Evolutionary conservation across 2,797 vertebrate species (phyloP).

Genomic region (Takifugu rubripes): DNA sequence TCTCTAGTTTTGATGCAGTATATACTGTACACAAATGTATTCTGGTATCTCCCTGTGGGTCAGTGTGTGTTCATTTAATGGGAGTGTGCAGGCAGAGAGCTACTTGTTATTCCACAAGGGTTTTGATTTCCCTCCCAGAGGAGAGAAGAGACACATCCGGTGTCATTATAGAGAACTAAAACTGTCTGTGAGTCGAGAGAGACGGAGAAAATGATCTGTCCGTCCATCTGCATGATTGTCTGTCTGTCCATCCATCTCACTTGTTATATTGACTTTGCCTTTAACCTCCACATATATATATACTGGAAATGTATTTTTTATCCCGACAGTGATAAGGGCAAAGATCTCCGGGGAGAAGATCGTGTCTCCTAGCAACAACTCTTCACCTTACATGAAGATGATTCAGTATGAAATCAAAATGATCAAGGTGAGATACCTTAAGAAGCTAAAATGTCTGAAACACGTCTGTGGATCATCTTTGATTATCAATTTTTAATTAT

Average conservation of each 20-base stretch:
- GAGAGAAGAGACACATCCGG: conserved; percentile 60
- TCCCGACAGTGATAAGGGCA: conserved; percentile 84
- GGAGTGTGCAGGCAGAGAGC: conserved; percentile 44
- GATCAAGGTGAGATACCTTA: conserved; percentile 84
- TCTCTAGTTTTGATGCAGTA: conserved; percentile 1
- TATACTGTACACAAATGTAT: conserved; percentile 14
- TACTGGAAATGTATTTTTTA: conserved; percentile 1
- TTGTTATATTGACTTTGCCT: conserved; percentile 5
- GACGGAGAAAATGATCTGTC: conserved; percentile 10
- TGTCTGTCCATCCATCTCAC: not conserved
- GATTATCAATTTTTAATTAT: not conserved
- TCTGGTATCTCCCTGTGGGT: not conserved
- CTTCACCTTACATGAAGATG: conserved; percentile 84
- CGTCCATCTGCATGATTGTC: not conserved
- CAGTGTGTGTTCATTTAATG: conserved; percentile 26
- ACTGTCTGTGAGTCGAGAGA: conserved; percentile 28
- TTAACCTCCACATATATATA: not conserved
- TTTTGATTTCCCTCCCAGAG: conserved; percentile 65
- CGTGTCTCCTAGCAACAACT: conserved; percentile 81
- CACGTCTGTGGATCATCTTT: not conserved
- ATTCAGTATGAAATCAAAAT: conserved; percentile 94
- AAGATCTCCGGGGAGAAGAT: conserved; percentile 88
- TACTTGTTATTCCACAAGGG: conserved; percentile 71
- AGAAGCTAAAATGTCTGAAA: not conserved
- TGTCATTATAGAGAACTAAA: conserved; percentile 57